Base-by-base conservation (phyloP, 2,113 vertebrate species). In the Plestiodon gilberti region DNA sequence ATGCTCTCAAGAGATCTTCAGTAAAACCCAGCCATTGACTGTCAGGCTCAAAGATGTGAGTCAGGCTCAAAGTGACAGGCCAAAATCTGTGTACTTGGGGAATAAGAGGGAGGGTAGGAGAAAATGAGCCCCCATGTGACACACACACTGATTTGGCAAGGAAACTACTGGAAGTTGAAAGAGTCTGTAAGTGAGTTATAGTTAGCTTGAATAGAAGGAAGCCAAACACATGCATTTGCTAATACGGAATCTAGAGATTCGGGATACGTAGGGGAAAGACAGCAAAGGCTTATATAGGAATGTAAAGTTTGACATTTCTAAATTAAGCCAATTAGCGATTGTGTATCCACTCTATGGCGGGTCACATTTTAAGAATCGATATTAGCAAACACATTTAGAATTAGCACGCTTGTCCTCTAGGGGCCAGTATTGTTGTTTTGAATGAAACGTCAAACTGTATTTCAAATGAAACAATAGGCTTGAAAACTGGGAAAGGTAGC, bases 361-460 rank as follows among this genome's bases (percentile, higher is more conserved):
- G 87, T 67, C 11, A 85, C 20, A 35, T 6, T n/a, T 1, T 81
- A 69, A 92, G 76, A 82, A 79, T 77, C 64, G 71, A n/a, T 40
- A 87, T 87, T 67, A 15, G 70, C 15, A 83, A 84, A 25, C 48
- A 76, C 75, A 61, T 88, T 82, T 84, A 38, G 84, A 91, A 91
- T 91, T 85, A 87, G 85, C 14, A 71, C 78, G 70, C 70, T 89
- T 89, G 92, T 83, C 84, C 88, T 92, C 87, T 84, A 94, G 90
- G 90, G 89, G 89, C 84, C 93, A 92, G 84, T 91, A 71, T 85
- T 94, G 89, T 92, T 90, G 90, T 91, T 82, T 86, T 85, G 77
- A 90, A 83, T 81, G 71, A 84, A 90, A 80, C 78, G 89, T 64
- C 64, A 4, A 93, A 81, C 75, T 6, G 83, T 85, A 77, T 88